These are phyloP conservation scores for Parambassis ranga DNA, from an alignment of 2,797 vertebrate species.

Conservation along the genomic window DNA sequence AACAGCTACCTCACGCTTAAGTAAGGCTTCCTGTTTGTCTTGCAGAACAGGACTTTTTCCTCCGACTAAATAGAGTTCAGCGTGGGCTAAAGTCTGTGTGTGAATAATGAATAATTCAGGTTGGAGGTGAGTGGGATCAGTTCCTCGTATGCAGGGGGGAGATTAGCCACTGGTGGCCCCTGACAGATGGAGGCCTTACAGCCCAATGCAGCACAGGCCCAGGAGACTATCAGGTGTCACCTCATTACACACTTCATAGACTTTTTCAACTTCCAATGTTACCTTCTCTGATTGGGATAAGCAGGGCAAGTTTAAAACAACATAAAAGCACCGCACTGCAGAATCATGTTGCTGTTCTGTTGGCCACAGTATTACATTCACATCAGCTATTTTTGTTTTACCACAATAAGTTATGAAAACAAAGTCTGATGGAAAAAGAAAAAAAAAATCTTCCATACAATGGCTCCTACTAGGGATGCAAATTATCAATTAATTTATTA, in stretches of 20 bases:
- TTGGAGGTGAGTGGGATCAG: constrained; percentile 70
- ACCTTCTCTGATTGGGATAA: constrained; percentile 55
- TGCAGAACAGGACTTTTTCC: constrained; percentile 67
- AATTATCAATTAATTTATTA: too few relatives aligned
- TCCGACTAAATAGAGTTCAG: constrained; percentile 56
- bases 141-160: constrained; percentile 66
- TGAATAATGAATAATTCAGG: constrained; percentile 79
- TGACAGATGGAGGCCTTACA: constrained; percentile 80
- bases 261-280: constrained; percentile 70
- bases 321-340: background rate
- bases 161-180: constrained; percentile 76
- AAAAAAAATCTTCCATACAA: too few relatives aligned
- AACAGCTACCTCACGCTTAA: constrained; percentile 56
- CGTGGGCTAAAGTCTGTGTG: constrained; percentile 59
- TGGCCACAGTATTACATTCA: too few relatives aligned
- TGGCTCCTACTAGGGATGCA: too few relatives aligned
- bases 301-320: constrained; percentile 16
- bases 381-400: background rate
- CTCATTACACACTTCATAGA: constrained; percentile 78
- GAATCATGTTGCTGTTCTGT: too few relatives aligned
- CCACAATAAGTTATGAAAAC: background rate
- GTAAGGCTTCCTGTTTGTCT: constrained; percentile 69
- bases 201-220: constrained; percentile 70
- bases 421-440: background rate
- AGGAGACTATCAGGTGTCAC: constrained; percentile 78